Base-by-base conservation (phyloP, 2,797 vertebrate species). In the Hylomyscus alleni region DNA sequence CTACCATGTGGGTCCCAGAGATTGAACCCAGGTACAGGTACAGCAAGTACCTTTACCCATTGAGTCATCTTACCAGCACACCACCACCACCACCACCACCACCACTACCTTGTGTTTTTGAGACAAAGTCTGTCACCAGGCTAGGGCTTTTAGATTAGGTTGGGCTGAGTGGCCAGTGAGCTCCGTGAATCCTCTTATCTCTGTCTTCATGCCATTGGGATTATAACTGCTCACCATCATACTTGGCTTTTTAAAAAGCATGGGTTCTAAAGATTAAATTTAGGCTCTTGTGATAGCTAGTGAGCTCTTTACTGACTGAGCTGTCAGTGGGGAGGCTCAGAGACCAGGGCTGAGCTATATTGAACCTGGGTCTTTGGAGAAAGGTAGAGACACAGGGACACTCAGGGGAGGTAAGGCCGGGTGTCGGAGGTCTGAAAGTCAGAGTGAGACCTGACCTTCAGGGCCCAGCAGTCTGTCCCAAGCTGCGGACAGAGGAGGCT, bases 371-470 rank as follows among this genome's bases (percentile, higher is more conserved):
- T 19, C 75, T 78, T 37, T 50, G 12, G 78, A 67, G 75, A 44
- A 72, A 31, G 34, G 5, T 24, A 8, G 26, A 19, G n/a, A 10
- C 0, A 13, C 7, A 44, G 40, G 62, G 11, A 22, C 26, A 17
- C n/a, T 15, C 3, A 8, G 56, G 58, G 29, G 20, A 77, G 29
- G 13, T 12, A 44, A 56, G 20, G 11, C 20, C 19, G 13, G 15
- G 26, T 31, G 2, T 1, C 0, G n/a, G 52, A 60, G 24, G 50
- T 73, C 85, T 56, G 24, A 56, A 40, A 1, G 85, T 19, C 40
- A 3, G 37, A 54, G 52, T 3, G 1, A 2, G 26, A 78, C 20
- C 69, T 40, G 9, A 24, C 2, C 0, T 2, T 2, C 37, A 34
- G 75, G 50, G 60, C 20, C 47, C 26, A 65, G 37, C 26, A 60